phyloP scores from a whole-genome alignment of 37 sponge, comb jelly and placozoan species.

The Halichondria panicea region DNA sequence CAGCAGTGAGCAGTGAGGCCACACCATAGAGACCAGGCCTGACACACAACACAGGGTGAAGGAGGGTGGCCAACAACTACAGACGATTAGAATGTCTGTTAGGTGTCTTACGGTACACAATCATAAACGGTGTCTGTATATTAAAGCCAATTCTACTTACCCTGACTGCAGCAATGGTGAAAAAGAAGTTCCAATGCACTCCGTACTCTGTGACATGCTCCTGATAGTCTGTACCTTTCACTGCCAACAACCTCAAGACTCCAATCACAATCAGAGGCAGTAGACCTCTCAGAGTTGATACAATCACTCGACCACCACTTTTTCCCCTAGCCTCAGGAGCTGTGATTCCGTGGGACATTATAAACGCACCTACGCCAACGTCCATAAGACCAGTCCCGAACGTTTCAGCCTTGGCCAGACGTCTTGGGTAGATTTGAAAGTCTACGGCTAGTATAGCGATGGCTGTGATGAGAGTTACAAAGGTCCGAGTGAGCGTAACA shows the following conservation, averaged over 20 bases:
- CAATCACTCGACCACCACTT: background rate
- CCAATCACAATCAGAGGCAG: constrained; percentile 82
- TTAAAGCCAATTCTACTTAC: constrained; percentile 23
- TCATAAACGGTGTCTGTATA: background rate
- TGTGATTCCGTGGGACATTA: constrained; percentile 83
- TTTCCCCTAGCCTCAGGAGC: constrained; percentile 67
- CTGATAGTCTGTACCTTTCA: constrained; percentile 69
- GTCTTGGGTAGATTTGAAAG: constrained; percentile 85
- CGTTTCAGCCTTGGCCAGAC: constrained; percentile 88
- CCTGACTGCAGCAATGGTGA: constrained; percentile 89
- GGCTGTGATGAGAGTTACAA: constrained; percentile 75
- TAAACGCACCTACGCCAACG: constrained; percentile 87
- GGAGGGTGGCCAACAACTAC: constrained; percentile 40
- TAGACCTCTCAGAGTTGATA: constrained; percentile 11
- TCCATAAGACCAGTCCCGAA: constrained; percentile 96
- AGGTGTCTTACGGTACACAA: background rate
- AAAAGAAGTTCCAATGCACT: constrained; percentile 99
- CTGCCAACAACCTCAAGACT: constrained; percentile 60
- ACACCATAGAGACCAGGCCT: constrained; percentile 29
- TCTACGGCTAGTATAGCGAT: constrained; percentile 96
- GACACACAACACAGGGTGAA: constrained; percentile 36
- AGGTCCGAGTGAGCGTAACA: constrained; percentile 65
- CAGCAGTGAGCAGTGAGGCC: constrained; percentile 7
- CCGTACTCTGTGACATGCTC: constrained; percentile 94
- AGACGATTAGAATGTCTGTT: background rate